Evolutionary conservation across 2,113 vertebrate species (phyloP).

Genomic region (Rhinolophus sinicus): DNA sequence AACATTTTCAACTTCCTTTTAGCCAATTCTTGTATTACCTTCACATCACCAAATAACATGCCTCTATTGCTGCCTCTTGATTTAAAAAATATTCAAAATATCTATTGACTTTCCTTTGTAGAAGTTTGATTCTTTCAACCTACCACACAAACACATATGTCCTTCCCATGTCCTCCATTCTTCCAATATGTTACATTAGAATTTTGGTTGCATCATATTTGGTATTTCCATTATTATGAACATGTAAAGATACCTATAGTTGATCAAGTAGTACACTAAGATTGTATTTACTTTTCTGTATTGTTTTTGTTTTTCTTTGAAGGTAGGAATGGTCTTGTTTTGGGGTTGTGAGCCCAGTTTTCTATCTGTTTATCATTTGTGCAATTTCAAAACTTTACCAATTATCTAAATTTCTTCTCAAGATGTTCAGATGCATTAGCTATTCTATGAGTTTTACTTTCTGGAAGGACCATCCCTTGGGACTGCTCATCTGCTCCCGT

Average conservation of each 20-base stretch:
- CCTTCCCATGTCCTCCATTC: not conserved
- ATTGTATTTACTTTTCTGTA: not conserved
- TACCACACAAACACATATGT: not conserved
- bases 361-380: not conserved
- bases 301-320: not conserved
- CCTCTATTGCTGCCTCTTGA: not conserved
- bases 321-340: not conserved
- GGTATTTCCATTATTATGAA: not conserved
- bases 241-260: not conserved
- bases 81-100: not conserved
- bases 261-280: not conserved
- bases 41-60: not conserved
- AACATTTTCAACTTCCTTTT: not conserved
- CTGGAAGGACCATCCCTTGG: not conserved
- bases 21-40: not conserved
- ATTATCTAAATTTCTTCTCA: not conserved
- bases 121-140: not conserved
- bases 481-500: not conserved
- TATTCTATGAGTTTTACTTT: not conserved
- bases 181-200: not conserved
- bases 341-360: not conserved
- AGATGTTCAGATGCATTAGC: not conserved
- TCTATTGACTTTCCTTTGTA: not conserved
- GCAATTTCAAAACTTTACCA: not conserved
- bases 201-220: not conserved